A percentile compares a stretch with the other conserved stretches of the same genome.
Evolutionary conservation across 2,113 vertebrate species (phyloP).

Genomic region (Erpornis zantholeuca): DNA sequence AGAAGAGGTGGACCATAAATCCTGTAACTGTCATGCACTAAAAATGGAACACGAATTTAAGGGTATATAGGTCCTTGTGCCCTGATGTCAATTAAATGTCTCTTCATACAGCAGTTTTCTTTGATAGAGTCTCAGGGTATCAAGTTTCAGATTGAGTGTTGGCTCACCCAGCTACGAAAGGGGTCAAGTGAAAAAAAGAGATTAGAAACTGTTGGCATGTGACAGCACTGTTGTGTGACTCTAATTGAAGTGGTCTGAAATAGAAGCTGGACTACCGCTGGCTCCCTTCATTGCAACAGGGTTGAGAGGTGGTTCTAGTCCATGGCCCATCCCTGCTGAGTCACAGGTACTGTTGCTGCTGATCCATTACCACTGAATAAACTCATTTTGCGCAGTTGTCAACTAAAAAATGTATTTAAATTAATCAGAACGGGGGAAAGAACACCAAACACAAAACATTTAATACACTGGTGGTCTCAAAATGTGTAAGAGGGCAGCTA

Average conservation of each 20-base stretch:
- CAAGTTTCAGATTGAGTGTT: background rate
- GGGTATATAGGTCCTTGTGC: background rate
- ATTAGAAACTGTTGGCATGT: background rate
- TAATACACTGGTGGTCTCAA: background rate
- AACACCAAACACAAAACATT: accelerated
- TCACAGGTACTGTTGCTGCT: background rate
- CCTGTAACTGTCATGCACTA: background rate
- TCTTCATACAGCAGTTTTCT: background rate
- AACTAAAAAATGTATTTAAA: background rate
- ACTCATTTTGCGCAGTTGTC: background rate
- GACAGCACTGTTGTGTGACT: background rate
- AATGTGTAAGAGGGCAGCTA: background rate
- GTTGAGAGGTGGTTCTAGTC: background rate
- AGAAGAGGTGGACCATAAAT: background rate
- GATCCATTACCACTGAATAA: background rate
- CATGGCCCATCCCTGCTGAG: background rate
- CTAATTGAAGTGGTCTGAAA: background rate
- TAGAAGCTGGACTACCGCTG: background rate
- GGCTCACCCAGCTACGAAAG: background rate
- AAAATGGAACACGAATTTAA: background rate
- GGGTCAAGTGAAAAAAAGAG: background rate
- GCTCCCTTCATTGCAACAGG: background rate
- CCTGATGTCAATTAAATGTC: background rate
- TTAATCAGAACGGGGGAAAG: background rate
- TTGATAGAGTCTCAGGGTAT: background rate